These are phyloP conservation scores for Leucopternis melanops DNA, from an alignment of 2,113 vertebrate genomes.

Conservation along the genomic window DNA sequence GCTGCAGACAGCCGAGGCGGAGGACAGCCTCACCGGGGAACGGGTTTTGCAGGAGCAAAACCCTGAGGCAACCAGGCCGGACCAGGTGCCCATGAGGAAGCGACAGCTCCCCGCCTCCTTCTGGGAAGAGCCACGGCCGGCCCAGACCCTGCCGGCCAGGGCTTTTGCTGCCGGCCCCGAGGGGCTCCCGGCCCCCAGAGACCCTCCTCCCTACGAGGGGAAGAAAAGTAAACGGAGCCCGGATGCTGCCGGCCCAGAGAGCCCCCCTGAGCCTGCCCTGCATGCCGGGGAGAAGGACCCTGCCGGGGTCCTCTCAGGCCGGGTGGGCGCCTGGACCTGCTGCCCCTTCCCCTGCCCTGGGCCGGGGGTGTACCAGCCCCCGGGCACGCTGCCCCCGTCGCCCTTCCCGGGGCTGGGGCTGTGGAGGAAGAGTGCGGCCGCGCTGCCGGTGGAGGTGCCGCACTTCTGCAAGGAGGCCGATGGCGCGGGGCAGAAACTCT, in stretches of 20 bases:
- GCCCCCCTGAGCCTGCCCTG: background rate
- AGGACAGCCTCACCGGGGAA: conserved; percentile 34
- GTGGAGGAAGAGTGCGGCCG: conserved; percentile 74
- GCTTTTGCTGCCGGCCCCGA: conserved; percentile 51
- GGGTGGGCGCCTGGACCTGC: conserved; percentile 79
- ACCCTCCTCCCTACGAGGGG: conserved; percentile 48
- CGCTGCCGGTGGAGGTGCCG: conserved; percentile 59
- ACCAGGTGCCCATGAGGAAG: conserved; percentile 95
- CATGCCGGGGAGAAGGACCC: conserved; percentile 69
- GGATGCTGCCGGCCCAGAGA: conserved; percentile 32
- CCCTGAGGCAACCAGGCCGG: conserved; percentile 49
- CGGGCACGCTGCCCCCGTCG: conserved; percentile 71
- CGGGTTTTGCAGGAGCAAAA: conserved; percentile 47
- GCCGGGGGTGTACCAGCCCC: conserved; percentile 80
- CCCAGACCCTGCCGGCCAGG: conserved; percentile 42
- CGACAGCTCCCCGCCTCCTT: conserved; percentile 95
- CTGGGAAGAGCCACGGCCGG: conserved; percentile 90
- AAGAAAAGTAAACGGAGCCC: conserved; percentile 74
- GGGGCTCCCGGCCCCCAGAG: conserved; percentile 39
- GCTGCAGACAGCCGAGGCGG: background rate
- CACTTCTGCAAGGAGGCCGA: conserved; percentile 70
- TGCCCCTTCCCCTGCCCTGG: conserved; percentile 88
- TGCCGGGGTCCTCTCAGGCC: conserved; percentile 67
- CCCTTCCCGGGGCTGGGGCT: conserved; percentile 69
- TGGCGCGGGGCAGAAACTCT: conserved; percentile 70